Conservation (phyloP, 2,113 vertebrate genomes). For the Charadrius vociferus region DNA sequence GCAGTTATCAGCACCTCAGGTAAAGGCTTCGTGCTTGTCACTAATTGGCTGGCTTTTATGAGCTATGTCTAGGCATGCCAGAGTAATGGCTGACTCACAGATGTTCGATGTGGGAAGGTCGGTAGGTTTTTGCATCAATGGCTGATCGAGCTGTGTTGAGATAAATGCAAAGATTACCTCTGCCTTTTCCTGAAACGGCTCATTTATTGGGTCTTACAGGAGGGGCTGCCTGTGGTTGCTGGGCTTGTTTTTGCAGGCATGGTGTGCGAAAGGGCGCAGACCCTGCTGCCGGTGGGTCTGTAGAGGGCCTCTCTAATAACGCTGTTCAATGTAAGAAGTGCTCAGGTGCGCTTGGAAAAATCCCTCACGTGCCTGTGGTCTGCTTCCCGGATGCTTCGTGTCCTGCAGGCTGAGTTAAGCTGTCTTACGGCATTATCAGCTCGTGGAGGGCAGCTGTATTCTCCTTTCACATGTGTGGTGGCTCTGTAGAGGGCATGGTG, state of each 20-base stretch:
- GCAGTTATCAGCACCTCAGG: neutral
- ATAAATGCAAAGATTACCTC: neutral
- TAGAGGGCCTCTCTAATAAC: neutral
- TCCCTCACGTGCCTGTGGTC: neutral
- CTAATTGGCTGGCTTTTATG: neutral
- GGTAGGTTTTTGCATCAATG: neutral
- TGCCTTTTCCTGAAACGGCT: neutral
- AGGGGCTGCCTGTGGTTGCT: neutral
- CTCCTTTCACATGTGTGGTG: rapidly evolving
- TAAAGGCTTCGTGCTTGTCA: neutral
- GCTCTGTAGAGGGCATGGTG: neutral
- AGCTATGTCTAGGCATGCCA: neutral
- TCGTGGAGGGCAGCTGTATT: neutral
- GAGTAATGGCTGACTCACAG: neutral
- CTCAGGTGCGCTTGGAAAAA: neutral
- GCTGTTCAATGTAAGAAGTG: no score
- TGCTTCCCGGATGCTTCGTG: neutral
- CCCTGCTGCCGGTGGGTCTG: rapidly evolving
- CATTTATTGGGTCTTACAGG: rapidly evolving
- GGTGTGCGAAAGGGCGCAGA: neutral
- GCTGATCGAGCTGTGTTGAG: neutral
- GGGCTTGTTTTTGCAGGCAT: rapidly evolving
- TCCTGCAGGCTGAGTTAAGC: neutral
- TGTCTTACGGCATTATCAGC: neutral
- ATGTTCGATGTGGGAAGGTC: neutral